Percentiles rank a stretch among this genome's conserved stretches.
phyloP scores from a whole-genome alignment of 2,797 vertebrate genomes.

The Apogon hyalosoma region DNA sequence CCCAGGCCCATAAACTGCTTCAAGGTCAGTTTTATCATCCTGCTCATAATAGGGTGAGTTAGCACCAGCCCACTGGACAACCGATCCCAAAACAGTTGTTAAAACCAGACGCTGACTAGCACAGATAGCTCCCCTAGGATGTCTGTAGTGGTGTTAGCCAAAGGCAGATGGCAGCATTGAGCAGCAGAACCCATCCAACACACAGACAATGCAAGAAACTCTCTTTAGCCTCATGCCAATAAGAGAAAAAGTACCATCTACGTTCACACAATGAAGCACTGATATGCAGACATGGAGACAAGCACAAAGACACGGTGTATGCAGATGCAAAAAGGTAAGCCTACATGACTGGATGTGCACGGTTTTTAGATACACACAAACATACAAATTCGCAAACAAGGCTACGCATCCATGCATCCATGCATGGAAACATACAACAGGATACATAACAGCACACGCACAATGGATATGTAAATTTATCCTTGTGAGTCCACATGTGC shows the following conservation, averaged over 20 bases:
- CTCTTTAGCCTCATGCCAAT: conserved; percentile 21
- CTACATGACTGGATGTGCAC: conserved; percentile 41
- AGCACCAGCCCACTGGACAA: conserved; percentile 72
- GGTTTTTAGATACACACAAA: conserved; percentile 20
- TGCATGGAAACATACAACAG: conserved; percentile 28
- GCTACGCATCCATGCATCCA: conserved; percentile 44
- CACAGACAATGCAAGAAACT: conserved; percentile 31
- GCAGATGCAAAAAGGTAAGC: conserved; percentile 24
- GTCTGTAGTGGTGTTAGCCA: conserved; percentile 41
- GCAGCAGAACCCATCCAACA: conserved; percentile 48
- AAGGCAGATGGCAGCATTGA: conserved; percentile 86
- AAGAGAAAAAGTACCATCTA: conserved; percentile 25
- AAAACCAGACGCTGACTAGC: conserved; percentile 68
- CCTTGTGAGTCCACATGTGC: conserved; percentile 59
- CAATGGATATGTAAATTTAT: conserved; percentile 62
- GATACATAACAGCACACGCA: conserved; percentile 32
- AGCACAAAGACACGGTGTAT: conserved; percentile 3
- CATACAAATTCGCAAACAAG: conserved; percentile 44
- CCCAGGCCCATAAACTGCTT: conserved; percentile 72
- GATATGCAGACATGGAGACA: conserved; percentile 13
- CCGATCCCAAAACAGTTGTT: conserved; percentile 78
- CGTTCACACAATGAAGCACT: conserved; percentile 24
- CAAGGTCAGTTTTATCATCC: conserved; percentile 80
- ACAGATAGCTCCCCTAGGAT: conserved; percentile 61
- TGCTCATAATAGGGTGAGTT: conserved; percentile 73